A percentile compares a stretch with the other conserved stretches of the same genome.
These are phyloP conservation scores for Phylloscopus trochiloides DNA, from an alignment of 2,113 vertebrate genomes.

Conservation along the genomic window DNA sequence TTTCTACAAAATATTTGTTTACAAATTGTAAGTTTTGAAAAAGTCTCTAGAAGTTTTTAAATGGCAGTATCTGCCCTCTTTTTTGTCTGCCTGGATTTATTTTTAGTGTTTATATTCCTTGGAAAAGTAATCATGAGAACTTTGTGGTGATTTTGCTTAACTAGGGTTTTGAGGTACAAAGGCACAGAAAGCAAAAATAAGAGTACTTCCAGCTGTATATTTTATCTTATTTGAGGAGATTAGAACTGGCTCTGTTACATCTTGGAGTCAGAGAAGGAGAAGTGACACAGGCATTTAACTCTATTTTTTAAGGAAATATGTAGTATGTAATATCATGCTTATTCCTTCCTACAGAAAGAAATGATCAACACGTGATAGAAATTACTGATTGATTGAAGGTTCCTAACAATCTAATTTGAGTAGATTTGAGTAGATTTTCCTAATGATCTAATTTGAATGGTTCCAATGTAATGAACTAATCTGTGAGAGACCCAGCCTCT, in stretches of 20 bases:
- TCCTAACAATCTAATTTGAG: not conserved
- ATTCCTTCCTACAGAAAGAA: not conserved
- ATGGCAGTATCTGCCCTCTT: not conserved
- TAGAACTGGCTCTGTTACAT: not conserved
- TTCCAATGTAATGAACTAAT: not conserved
- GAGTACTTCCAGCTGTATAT: not conserved
- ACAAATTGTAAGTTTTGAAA: not conserved
- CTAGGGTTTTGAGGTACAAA: not conserved
- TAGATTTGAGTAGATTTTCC: not conserved
- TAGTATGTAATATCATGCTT: not conserved
- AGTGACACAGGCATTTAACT: constrained; percentile 4
- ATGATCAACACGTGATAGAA: not conserved
- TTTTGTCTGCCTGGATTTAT: not conserved
- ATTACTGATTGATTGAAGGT: not conserved
- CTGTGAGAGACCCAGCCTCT: not conserved
- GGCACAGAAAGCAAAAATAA: not conserved
- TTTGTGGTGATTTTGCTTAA: not conserved
- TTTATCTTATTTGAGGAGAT: constrained; percentile 17
- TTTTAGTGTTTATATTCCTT: not conserved
- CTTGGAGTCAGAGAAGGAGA: not conserved
- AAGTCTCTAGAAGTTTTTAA: not conserved
- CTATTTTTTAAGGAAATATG: constrained; percentile 35
- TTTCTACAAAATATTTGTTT: not conserved
- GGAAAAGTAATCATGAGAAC: not conserved
- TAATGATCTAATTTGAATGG: not conserved